phyloP scores from a whole-genome alignment of 1,140 invertebrate genomes.

The Venturia canescens region DNA sequence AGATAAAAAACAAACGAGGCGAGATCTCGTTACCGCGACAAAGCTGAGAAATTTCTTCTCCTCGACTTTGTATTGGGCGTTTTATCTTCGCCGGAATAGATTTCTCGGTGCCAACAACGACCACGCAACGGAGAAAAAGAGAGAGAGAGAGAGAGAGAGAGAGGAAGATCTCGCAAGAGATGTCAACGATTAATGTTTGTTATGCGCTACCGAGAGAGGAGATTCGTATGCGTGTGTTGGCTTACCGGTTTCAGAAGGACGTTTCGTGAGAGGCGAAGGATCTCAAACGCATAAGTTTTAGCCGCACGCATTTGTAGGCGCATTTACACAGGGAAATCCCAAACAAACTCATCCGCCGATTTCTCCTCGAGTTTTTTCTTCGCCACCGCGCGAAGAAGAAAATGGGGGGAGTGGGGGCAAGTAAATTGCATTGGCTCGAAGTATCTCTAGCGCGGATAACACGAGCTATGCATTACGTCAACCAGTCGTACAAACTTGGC shows the following conservation, averaged over 20 bases:
- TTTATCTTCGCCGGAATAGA: slow-evolving; percentile 20
- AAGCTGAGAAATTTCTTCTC: slow-evolving; percentile 29
- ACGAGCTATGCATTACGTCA: slow-evolving; percentile 44
- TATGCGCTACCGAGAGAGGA: slow-evolving; percentile 21
- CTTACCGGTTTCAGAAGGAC: slow-evolving; percentile 43
- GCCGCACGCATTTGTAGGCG: too few relatives aligned
- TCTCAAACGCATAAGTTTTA: too few relatives aligned
- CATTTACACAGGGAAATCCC: background rate
- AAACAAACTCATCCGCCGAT: background rate
- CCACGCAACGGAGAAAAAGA: background rate
- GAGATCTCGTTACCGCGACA: slow-evolving; percentile 29
- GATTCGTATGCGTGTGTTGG: background rate
- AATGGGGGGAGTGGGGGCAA: background rate
- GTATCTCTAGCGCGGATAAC: slow-evolving; percentile 23
- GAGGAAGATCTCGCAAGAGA: slow-evolving; percentile 17
- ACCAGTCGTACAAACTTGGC: slow-evolving; percentile 38
- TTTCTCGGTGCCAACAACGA: background rate
- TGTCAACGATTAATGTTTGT: slow-evolving; percentile 44
- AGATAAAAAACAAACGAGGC: background rate
- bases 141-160: background rate
- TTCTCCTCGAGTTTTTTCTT: background rate
- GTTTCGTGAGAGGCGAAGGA: slow-evolving; percentile 12
- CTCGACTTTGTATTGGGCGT: background rate
- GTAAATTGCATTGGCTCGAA: background rate
- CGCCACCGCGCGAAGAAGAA: background rate